These are phyloP conservation scores for Parotia lawesii DNA, from an alignment of 2,113 vertebrate species.

Conservation along the genomic window DNA sequence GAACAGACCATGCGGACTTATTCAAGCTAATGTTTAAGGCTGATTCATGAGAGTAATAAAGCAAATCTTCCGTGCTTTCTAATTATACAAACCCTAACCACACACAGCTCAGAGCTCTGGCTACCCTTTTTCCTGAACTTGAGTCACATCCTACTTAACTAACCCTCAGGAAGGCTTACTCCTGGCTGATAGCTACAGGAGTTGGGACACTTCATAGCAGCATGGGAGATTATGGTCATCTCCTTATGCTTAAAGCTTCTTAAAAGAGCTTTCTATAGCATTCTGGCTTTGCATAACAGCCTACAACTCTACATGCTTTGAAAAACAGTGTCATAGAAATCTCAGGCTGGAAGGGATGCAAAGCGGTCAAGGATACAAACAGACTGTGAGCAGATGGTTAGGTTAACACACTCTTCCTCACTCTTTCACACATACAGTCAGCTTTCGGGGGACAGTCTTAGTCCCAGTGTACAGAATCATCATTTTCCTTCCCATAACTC, in stretches of 20 bases:
- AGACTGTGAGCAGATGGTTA: neutral
- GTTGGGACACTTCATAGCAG: neutral
- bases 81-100: neutral
- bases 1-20: neutral
- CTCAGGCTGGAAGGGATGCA: neutral
- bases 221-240: neutral
- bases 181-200: neutral
- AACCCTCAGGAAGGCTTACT: neutral
- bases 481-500: neutral
- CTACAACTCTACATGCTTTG: neutral
- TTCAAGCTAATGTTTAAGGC: neutral
- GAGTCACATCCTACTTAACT: neutral
- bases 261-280: neutral
- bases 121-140: neutral
- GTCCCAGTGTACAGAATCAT: neutral
- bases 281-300: neutral
- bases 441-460: neutral
- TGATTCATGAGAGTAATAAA: constrained; percentile 6
- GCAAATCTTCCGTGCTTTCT: neutral
- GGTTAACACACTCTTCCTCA: neutral
- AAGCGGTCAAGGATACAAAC: neutral
- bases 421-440: neutral
- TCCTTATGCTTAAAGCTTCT: constrained; percentile 12
- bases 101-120: neutral
- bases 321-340: neutral